Evolutionary conservation across 2,113 vertebrate genomes (phyloP), one percentile per base, ranked within the genome.

Genomic region (Takifugu bimaculatus): DNA sequence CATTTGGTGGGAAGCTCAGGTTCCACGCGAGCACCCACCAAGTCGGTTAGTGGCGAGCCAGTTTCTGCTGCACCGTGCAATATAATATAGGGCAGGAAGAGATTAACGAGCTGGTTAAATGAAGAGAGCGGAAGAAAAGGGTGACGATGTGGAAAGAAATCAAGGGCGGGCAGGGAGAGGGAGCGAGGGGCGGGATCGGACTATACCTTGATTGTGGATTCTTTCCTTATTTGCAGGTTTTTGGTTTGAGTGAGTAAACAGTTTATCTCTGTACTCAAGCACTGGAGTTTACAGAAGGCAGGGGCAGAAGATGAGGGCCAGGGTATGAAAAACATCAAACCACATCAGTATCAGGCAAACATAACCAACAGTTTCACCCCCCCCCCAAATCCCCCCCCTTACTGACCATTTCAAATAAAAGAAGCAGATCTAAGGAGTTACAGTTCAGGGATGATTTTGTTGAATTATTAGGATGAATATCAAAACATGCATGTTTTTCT

Each of bases 241-340:
- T 92, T 87, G 91, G 90, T 95, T 87, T 88, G 95, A 93, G 86
- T 96, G 94, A 93, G 92, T 94, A 90, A 96, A 94, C 85, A 94
- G 93, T 88, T 95, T 97, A 94, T 95, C 92, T 92, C 92, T 97
- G 94, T 94, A 93, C 88, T 92, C 95, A 92, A 95, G 92, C 84
- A 97, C 96, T 98, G 92, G 91, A 88, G 91, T 90, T 86, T 89
- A 60, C 57, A 68, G 61, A 60, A 75, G 43, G 63, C 35, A 70
- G 57, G 85, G 88, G 88, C 85, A 84, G 87, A 87, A 87, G 89
- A 90, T 65, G 90, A 81, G 84, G 59, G 54, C 25, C 74, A 50
- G 47, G 60, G 28, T 68, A 26, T 65, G 57, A 15, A 60, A 59
- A 78, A 78, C 62, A 75, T 45, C 54, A 85, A 79, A 82, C 80